Base-by-base conservation (phyloP, 2,888 invertebrate genomes). In the Sturmia bella region DNA sequence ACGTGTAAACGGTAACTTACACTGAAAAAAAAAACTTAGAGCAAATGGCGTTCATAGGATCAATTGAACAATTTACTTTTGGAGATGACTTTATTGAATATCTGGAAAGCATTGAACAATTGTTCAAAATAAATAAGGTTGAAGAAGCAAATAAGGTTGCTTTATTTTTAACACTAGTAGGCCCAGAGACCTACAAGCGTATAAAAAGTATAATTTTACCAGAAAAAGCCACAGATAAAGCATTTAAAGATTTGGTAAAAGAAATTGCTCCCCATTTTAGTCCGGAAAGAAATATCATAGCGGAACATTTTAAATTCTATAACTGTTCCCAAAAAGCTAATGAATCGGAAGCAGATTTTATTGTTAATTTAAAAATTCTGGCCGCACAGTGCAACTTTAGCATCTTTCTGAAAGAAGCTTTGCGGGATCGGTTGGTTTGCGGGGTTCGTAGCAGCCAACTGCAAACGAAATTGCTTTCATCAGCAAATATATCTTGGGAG, bases 11-110 rank as follows among this genome's bases (percentile, higher is more conserved):
- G n/a, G n/a, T n/a, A n/a, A n/a, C n/a, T n/a, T n/a, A n/a, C n/a
- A n/a, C n/a, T n/a, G n/a, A n/a, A n/a, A n/a, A n/a, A n/a, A n/a
- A n/a, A n/a, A n/a, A n/a, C n/a, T n/a, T n/a, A n/a, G n/a, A n/a
- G n/a, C n/a, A n/a, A n/a, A n/a, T n/a, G n/a, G n/a, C n/a, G n/a
- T n/a, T n/a, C n/a, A n/a, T n/a, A n/a, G n/a, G n/a, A n/a, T n/a
- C n/a, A n/a, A n/a, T n/a, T n/a, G n/a, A n/a, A n/a, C 69, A 69
- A 56, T 69, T 69, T 57, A 2, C 11, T 45, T 69, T 69, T 37
- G 56, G 69, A 9, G 37, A 37, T 37, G 37, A 37, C 9, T 37
- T 37, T 9, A 9, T 7, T 4, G 37, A 37, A 37, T 69, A 57
- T 57, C 15, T 69, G 17, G 69, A 69, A 19, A 21, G 57, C n/a